Evolutionary conservation across 2,113 vertebrate species (phyloP).

Genomic region (Anhinga rufa): DNA sequence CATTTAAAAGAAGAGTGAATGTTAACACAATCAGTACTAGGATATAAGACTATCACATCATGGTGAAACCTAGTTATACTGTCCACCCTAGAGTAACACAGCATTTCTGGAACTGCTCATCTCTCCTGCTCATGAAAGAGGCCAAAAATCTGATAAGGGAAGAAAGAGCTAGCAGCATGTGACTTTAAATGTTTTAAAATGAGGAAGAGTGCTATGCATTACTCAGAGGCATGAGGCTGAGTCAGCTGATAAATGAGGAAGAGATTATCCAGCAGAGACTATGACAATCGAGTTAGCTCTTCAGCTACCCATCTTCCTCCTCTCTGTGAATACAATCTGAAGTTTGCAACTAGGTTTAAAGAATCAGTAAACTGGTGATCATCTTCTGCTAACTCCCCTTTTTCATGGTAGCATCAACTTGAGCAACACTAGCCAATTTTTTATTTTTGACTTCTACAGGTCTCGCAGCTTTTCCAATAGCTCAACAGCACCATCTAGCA

Average conservation of each 20-base stretch:
- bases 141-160: background rate
- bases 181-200: constrained; percentile 12
- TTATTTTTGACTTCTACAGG: background rate
- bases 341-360: background rate
- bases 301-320: background rate
- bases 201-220: constrained; percentile 13
- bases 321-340: background rate
- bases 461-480: background rate
- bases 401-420: background rate
- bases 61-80: background rate
- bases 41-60: background rate
- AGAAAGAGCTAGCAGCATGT: background rate
- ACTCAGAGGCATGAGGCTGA: constrained; percentile 34
- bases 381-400: background rate
- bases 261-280: background rate
- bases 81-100: background rate
- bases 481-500: constrained; percentile 58
- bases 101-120: background rate
- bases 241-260: constrained; percentile 43
- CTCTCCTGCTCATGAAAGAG: background rate
- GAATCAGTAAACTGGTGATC: background rate
- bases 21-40: background rate
- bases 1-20: background rate
- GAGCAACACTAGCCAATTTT: background rate
- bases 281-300: background rate